phyloP scores from a whole-genome alignment of 2,888 invertebrate species.

The Formica aserva region DNA sequence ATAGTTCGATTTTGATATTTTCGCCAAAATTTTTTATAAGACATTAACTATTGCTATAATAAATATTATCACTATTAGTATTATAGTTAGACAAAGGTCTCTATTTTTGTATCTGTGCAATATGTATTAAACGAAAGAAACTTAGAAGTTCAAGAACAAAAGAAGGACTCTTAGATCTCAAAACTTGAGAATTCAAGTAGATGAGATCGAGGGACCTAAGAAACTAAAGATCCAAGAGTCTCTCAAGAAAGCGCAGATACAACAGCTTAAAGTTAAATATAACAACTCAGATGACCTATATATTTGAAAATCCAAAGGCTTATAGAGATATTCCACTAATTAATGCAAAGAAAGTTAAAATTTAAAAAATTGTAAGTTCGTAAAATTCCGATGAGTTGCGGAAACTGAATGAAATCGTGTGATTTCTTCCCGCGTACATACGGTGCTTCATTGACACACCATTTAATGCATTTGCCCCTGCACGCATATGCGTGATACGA shows the following conservation, averaged over 20 bases:
- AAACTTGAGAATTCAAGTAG: not conserved
- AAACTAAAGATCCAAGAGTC: not conserved
- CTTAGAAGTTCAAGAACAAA: not conserved
- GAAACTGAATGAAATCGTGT: constrained; percentile 25
- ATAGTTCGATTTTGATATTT: not conserved
- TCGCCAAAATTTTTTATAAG: not conserved
- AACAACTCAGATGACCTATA: no score
- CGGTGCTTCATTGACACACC: constrained; percentile 37
- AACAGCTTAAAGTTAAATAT: not conserved
- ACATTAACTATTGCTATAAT: not conserved
- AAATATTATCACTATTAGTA: no score
- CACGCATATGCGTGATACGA: constrained; percentile 45
- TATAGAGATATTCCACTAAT: not conserved
- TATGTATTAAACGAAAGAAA: not conserved
- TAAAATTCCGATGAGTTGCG: not conserved
- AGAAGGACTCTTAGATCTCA: not conserved
- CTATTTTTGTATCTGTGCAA: not conserved
- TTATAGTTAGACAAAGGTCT: not conserved
- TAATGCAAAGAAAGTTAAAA: not conserved
- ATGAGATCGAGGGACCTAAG: not conserved
- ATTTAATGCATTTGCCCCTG: constrained; percentile 1
- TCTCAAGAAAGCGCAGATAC: not conserved
- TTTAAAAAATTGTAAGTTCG: not conserved
- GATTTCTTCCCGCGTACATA: not conserved
- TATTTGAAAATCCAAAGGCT: not conserved